Evolutionary conservation across 2,888 invertebrate species (phyloP).

Genomic region (Dusona sp.): DNA sequence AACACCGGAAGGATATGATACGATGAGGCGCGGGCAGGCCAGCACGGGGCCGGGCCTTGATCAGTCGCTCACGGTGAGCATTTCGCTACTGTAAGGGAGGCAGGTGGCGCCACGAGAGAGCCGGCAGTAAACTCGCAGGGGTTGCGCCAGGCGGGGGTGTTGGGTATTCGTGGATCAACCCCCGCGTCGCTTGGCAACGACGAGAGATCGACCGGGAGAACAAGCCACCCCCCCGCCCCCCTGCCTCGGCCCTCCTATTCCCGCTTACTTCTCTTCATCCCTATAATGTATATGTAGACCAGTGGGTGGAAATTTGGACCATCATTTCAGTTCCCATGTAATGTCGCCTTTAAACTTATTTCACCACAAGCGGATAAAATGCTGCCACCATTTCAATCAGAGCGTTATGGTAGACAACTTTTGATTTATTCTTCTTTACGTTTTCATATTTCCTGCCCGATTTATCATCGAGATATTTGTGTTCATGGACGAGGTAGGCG

Average conservation of each 20-base stretch:
- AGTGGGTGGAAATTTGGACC: slow-evolving; percentile 44
- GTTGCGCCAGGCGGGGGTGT: slow-evolving; percentile 72
- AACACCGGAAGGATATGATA: slow-evolving; percentile 55
- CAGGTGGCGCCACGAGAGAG: slow-evolving; percentile 73
- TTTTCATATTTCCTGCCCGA: background rate
- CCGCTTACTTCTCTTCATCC: slow-evolving; percentile 40
- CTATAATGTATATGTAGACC: slow-evolving; percentile 1
- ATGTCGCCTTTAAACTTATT: background rate
- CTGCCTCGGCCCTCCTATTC: slow-evolving; percentile 80
- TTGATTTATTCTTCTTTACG: background rate
- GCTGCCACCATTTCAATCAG: background rate
- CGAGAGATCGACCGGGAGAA: slow-evolving; percentile 83
- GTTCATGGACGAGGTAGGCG: background rate
- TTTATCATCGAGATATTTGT: background rate
- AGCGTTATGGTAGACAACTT: background rate
- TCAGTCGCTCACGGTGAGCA: slow-evolving; percentile 81
- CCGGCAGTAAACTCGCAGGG: slow-evolving; percentile 71
- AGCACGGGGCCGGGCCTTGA: slow-evolving; percentile 74
- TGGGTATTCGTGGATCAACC: slow-evolving; percentile 76
- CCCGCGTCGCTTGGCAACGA: slow-evolving; percentile 83
- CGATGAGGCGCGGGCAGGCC: slow-evolving; percentile 67
- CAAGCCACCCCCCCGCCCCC: slow-evolving; percentile 73
- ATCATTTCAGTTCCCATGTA: background rate
- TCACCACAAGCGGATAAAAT: background rate
- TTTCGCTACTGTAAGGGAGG: slow-evolving; percentile 80